A percentile compares a stretch with the other conserved stretches of the same genome.
Evolutionary conservation across 2,113 vertebrate genomes (phyloP).

Genomic region (Bos indicus): DNA sequence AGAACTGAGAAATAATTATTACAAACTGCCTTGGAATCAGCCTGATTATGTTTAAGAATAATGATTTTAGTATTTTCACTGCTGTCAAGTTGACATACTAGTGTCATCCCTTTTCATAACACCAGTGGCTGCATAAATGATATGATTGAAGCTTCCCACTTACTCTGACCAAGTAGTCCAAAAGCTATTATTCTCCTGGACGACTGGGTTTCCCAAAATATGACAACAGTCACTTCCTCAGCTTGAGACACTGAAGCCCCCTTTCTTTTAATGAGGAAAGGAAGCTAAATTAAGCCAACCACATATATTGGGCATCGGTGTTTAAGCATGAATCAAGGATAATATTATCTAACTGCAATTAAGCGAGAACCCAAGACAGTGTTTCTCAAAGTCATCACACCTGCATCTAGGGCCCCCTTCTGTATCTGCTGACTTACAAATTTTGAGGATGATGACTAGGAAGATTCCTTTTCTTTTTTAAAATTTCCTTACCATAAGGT

Average conservation of each 20-base stretch:
- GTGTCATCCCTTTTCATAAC: not conserved
- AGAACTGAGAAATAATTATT: not conserved
- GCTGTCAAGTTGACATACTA: not conserved
- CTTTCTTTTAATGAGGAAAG: not conserved
- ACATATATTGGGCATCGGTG: not conserved
- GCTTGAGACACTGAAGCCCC: not conserved
- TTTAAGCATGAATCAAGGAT: not conserved
- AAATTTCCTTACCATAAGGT: not conserved
- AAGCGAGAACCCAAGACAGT: not conserved
- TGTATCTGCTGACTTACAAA: not conserved
- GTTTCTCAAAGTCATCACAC: not conserved
- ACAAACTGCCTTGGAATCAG: not conserved
- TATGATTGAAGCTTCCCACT: not conserved
- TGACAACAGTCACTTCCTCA: not conserved
- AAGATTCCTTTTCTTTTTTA: not conserved
- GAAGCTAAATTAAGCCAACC: not conserved
- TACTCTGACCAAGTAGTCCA: not conserved
- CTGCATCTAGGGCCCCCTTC: not conserved
- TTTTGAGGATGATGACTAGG: not conserved
- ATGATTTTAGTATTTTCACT: not conserved
- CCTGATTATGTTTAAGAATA: not conserved
- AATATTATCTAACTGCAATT: too few species aligned
- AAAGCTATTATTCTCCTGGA: not conserved
- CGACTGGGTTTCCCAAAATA: not conserved
- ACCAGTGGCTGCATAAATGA: not conserved